Evolutionary conservation across 2,888 invertebrate species (phyloP).

Genomic region (Synanthedon vespiformis): DNA sequence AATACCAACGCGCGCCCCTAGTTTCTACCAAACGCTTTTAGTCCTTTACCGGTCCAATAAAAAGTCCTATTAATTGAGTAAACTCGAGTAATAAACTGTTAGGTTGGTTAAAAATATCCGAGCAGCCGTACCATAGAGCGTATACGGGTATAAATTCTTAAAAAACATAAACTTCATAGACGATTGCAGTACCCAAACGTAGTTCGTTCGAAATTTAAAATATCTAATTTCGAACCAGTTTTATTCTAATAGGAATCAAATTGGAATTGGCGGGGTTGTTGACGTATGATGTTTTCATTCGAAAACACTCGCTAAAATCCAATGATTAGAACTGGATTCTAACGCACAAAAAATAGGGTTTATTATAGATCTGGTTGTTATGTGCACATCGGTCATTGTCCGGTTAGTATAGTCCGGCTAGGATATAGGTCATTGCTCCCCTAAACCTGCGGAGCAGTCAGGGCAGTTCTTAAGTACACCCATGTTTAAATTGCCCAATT

Average conservation of each 20-base stretch:
- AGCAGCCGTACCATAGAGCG: constrained; percentile 39
- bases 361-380: constrained; percentile 37
- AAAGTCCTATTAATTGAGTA: constrained; percentile 68
- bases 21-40: constrained; percentile 46
- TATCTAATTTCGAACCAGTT: constrained; percentile 24
- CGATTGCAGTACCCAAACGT: constrained; percentile 19
- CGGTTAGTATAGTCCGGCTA: constrained; percentile 38
- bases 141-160: constrained; percentile 36
- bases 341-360: constrained; percentile 59
- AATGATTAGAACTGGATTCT: constrained; percentile 59
- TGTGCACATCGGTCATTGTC: constrained; percentile 44
- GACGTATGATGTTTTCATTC: constrained; percentile 39
- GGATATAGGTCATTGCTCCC: constrained; percentile 71
- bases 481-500: constrained; percentile 67
- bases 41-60: constrained; percentile 66
- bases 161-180: constrained; percentile 61
- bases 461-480: constrained; percentile 63
- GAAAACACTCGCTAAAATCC: constrained; percentile 31
- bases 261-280: constrained; percentile 39
- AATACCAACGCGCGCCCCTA: neutral
- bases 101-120: constrained; percentile 65
- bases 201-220: constrained; percentile 17
- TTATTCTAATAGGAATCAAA: constrained; percentile 44
- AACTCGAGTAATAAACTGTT: constrained; percentile 65
- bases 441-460: constrained; percentile 65